Evolutionary conservation across 2,797 vertebrate genomes (phyloP), one percentile per base, ranked within the genome.

Genomic region (Brachyalestes nurse): DNA sequence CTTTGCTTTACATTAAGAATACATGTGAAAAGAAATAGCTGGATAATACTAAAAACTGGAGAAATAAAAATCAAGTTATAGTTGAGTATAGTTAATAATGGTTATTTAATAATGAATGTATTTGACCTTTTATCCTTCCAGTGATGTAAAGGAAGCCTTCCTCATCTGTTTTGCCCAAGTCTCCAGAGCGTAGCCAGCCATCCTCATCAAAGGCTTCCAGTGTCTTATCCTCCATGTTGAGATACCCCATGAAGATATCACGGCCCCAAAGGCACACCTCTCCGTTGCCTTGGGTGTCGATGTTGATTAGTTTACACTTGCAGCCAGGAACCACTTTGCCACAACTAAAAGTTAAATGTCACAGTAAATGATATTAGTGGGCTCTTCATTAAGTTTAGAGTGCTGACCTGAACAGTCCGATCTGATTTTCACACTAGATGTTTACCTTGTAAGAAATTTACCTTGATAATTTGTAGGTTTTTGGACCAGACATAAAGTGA

Each of bases 201-300:
- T 96, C 94, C 5, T 95, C 87, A 72, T 96, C 95, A 42, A 97
- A 90, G 53, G 90, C 90, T 77, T 96, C 94, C 62, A 89, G 87
- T 0, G 96, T 97, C 90, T 94, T 95, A 72, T 95, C 94, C 83
- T 96, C 93, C 95, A 96, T 94, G 89, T 97, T 96, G 75, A 97
- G 92, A 84, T 96, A 97, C 75, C 96, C 96, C 96, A 97, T 97
- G 89, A 97, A 97, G 87, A 97, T 75, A 10, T 92, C 96, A 34
- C 96, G 93, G 75, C 96, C 96, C 96, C 95, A 97, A 82, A 97
- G 94, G 85, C 96, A 97, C 85, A 97, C 93, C 90, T 97, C 95
- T 4, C 96, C 96, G 0, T 84, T 90, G 71, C 95, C 96, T 0
- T 93, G 90, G 0, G 73, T 2, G 1, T 96, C 95, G 72, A 93